phyloP scores from a whole-genome alignment of 2,113 vertebrate species.

The Panthera uncia region DNA sequence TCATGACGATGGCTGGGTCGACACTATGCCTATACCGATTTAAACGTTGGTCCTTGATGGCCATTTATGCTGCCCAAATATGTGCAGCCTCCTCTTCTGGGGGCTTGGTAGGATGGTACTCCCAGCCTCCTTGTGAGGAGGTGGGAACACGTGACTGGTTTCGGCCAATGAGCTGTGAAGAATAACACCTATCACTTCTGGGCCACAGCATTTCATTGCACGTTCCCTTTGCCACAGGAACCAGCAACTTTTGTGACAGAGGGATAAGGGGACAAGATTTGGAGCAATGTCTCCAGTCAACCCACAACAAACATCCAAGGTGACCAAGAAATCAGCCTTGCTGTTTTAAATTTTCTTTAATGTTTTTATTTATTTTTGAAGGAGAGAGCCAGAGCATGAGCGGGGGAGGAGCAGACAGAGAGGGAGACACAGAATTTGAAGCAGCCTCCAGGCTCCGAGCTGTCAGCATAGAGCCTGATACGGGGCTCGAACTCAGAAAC shows the following conservation, averaged over 20 bases:
- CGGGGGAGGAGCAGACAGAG: no score
- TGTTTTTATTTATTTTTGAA: no score
- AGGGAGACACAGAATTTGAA: no score
- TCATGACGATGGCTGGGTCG: neutral
- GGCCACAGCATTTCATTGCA: neutral
- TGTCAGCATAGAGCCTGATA: no score
- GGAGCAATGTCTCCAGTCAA: neutral
- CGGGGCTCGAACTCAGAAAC: no score
- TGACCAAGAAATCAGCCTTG: neutral
- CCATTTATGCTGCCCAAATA: no score
- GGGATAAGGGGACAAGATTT: neutral
- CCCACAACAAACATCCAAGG: neutral
- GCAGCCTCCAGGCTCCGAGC: no score
- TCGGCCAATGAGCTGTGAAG: neutral
- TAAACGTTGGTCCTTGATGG: neutral
- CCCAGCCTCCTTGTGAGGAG: neutral
- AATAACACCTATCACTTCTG: neutral
- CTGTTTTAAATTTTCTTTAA: neutral
- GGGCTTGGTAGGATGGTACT: neutral
- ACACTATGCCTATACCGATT: fast-evolving
- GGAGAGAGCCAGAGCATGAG: no score
- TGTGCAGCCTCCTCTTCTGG: neutral
- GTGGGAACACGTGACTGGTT: neutral
- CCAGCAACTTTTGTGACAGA: neutral
- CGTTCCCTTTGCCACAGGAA: neutral